Evolutionary conservation across 1,140 invertebrate genomes (phyloP).

Genomic region (Pomacea maculata): DNA sequence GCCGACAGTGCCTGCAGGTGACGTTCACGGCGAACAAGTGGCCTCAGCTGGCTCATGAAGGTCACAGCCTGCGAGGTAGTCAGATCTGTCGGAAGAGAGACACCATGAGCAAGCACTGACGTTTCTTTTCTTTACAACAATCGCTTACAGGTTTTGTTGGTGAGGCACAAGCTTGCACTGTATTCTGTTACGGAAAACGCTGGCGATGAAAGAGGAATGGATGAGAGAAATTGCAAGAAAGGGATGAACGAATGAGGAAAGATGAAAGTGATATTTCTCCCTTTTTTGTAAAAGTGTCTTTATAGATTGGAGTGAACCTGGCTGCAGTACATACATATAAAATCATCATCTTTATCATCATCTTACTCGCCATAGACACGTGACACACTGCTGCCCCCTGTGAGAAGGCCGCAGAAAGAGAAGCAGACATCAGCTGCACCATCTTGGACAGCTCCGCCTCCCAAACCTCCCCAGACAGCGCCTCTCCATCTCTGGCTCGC

Average conservation of each 20-base stretch:
- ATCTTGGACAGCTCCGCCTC: conserved; percentile 29
- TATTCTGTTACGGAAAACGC: too few species aligned
- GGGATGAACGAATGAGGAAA: too few species aligned
- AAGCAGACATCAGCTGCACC: conserved; percentile 27
- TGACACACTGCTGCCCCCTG: conserved; percentile 32
- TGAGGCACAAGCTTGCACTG: too few species aligned
- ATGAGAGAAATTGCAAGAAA: too few species aligned
- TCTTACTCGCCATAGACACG: conserved; percentile 27
- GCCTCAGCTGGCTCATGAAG: conserved; percentile 27
- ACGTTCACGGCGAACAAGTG: conserved; percentile 24
- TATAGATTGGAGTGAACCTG: too few species aligned
- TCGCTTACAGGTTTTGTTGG: too few species aligned
- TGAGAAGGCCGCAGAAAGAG: conserved; percentile 28
- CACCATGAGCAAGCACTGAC: neutral
- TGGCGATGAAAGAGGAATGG: too few species aligned
- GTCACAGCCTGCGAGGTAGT: conserved; percentile 26
- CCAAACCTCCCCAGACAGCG: conserved; percentile 4
- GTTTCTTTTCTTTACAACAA: too few species aligned
- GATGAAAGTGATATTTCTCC: too few species aligned
- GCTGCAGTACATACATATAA: too few species aligned
- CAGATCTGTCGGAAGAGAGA: conserved; percentile 18
- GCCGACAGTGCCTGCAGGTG: conserved; percentile 28
- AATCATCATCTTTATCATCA: neutral
- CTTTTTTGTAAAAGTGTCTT: too few species aligned
- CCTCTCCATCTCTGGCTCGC: neutral